Conservation (phyloP, 1,140 invertebrate species). For the Penaeus indicus region DNA sequence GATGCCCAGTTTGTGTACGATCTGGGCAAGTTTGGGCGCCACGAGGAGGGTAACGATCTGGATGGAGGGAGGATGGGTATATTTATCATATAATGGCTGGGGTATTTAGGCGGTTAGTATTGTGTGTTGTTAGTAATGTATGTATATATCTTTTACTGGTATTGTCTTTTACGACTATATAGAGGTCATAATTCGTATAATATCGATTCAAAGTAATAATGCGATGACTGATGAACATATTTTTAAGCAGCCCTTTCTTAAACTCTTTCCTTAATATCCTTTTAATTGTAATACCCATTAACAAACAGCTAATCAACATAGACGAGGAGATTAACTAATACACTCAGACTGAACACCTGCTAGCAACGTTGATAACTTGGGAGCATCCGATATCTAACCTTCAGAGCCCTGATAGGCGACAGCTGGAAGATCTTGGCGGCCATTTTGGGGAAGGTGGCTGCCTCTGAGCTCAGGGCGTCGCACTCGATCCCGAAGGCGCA, state of each 20-base stretch:
- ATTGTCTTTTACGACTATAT: too few species aligned
- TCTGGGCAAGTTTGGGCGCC: constrained; percentile 49
- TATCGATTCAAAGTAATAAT: too few species aligned
- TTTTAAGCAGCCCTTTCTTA: too few species aligned
- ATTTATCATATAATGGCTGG: not conserved
- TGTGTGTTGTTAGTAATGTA: too few species aligned
- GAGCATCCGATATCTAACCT: constrained; percentile 42
- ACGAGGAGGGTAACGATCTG: constrained; percentile 56
- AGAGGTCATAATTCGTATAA: too few species aligned
- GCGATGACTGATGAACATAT: too few species aligned
- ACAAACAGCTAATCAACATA: too few species aligned
- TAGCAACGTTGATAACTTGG: not conserved
- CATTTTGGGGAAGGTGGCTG: constrained; percentile 54
- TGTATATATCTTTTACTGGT: too few species aligned
- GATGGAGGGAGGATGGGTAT: not conserved
- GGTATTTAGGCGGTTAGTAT: too few species aligned
- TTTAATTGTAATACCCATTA: too few species aligned
- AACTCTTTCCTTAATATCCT: too few species aligned
- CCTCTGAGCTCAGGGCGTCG: constrained; percentile 47
- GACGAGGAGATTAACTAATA: too few species aligned
- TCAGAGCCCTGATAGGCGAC: constrained; percentile 60
- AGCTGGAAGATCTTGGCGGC: constrained; percentile 61
- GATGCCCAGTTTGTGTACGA: constrained; percentile 37
- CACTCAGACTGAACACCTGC: not conserved
- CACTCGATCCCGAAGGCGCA: constrained; percentile 73